Conservation (phyloP, 1,140 invertebrate species). For the Thalassaphorura encarpata region DNA sequence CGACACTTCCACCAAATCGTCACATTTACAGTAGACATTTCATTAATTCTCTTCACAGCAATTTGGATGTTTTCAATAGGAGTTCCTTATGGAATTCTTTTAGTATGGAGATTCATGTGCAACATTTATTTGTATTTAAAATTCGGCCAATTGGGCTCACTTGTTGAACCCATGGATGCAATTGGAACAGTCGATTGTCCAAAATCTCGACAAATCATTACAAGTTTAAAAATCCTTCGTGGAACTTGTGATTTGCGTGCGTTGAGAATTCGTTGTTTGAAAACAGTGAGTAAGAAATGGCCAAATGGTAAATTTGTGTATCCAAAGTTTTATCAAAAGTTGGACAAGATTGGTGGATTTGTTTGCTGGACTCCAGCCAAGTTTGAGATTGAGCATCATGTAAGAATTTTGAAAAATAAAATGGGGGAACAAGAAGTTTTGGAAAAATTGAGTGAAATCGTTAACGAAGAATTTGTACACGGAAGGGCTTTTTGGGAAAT, state of each 20-base stretch:
- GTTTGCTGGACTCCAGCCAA: slow-evolving; percentile 24
- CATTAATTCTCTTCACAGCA: slow-evolving; percentile 9
- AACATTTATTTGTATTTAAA: slow-evolving; percentile 12
- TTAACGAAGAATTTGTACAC: slow-evolving; percentile 11
- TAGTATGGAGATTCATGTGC: slow-evolving; percentile 3
- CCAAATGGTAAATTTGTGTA: slow-evolving; percentile 11
- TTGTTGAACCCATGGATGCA: slow-evolving; percentile 15
- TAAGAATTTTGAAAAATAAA: slow-evolving; percentile 13
- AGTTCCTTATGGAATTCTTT: slow-evolving; percentile 11
- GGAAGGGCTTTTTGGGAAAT: slow-evolving; percentile 27
- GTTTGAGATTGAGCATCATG: slow-evolving; percentile 28
- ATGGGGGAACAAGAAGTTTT: slow-evolving; percentile 17
- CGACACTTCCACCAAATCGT: too few relatives aligned
- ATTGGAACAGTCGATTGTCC: slow-evolving; percentile 20
- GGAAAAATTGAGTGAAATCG: slow-evolving; percentile 2
- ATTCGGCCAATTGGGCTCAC: slow-evolving; percentile 13
- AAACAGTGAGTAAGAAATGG: slow-evolving; percentile 9
- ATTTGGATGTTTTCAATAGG: slow-evolving; percentile 6
- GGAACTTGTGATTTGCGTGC: slow-evolving; percentile 21
- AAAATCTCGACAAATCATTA: slow-evolving; percentile 18
- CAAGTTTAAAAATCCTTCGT: slow-evolving; percentile 22
- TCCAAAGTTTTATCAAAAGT: slow-evolving; percentile 26
- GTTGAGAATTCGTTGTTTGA: slow-evolving; percentile 5
- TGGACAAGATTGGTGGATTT: slow-evolving; percentile 17
- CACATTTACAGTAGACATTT: slow-evolving; percentile 16